These are phyloP conservation scores for Bombus terrestris DNA, from an alignment of 1,140 invertebrate species.

Conservation along the genomic window DNA sequence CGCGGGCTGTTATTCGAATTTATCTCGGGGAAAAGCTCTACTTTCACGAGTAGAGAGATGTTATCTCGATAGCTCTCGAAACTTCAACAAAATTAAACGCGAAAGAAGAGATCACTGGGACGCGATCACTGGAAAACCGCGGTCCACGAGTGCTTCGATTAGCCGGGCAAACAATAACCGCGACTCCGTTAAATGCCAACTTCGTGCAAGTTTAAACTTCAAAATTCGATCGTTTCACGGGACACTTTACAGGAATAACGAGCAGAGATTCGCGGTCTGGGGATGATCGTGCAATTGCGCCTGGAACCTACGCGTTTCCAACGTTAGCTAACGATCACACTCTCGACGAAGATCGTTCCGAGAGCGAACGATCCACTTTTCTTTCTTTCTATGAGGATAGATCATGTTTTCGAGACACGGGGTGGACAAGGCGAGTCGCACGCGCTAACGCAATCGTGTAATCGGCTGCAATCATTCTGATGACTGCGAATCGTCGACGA, in stretches of 20 bases:
- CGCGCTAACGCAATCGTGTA: slow-evolving; percentile 80
- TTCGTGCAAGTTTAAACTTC: slow-evolving; percentile 37
- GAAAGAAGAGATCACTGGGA: slow-evolving; percentile 1
- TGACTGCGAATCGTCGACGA: slow-evolving; percentile 78
- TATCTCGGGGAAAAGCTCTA: too few relatives aligned
- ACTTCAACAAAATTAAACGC: slow-evolving; percentile 3
- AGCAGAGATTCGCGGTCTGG: not conserved
- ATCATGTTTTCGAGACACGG: not conserved
- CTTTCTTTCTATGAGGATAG: not conserved
- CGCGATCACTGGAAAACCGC: not conserved
- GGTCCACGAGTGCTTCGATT: slow-evolving; percentile 8
- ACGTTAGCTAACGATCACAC: not conserved
- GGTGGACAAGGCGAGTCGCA: slow-evolving; percentile 47
- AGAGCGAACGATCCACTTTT: not conserved
- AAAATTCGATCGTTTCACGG: slow-evolving; percentile 34
- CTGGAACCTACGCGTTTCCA: not conserved
- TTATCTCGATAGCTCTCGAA: not conserved
- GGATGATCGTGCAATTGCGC: not conserved
- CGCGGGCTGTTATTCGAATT: not conserved
- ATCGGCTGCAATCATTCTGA: slow-evolving; percentile 81
- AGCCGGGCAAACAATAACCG: slow-evolving; percentile 31
- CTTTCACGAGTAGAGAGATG: not conserved
- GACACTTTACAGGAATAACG: slow-evolving; percentile 26
- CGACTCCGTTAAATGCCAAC: slow-evolving; percentile 33
- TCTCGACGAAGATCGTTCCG: not conserved